Conservation (phyloP, 2,888 invertebrate species). For the Dasypogon diadema region DNA sequence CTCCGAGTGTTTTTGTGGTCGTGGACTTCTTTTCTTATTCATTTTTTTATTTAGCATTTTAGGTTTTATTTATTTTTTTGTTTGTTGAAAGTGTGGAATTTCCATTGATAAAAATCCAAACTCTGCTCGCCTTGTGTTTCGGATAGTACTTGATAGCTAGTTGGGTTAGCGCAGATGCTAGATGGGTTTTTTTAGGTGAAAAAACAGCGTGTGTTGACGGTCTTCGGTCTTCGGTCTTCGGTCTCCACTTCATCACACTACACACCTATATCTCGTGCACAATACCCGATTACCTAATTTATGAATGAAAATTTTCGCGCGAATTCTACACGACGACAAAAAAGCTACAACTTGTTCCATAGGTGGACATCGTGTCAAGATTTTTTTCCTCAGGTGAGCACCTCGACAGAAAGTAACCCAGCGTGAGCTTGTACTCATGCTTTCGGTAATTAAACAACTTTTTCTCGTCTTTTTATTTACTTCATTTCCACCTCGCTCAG, state of each 20-base stretch:
- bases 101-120: constrained; percentile 39
- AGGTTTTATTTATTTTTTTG: no score
- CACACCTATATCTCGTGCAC: neutral
- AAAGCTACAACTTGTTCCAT: neutral
- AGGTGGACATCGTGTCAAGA: neutral
- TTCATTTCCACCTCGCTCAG: neutral
- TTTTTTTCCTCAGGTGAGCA: neutral
- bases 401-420: constrained; percentile 24
- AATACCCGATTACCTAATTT: constrained; percentile 31
- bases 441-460: constrained; percentile 38
- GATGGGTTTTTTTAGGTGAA: neutral
- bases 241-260: neutral
- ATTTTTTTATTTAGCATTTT: no score
- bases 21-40: neutral
- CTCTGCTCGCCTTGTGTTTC: neutral
- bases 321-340: neutral
- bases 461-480: no score
- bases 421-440: constrained; percentile 38
- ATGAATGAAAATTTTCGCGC: constrained; percentile 46
- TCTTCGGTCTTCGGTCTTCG: no score
- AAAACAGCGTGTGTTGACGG: no score
- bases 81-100: constrained; percentile 30
- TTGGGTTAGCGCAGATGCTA: neutral
- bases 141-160: neutral
- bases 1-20: no score